phyloP scores from a whole-genome alignment of 1,140 invertebrate genomes.

The Drosophila malerkotliana region DNA sequence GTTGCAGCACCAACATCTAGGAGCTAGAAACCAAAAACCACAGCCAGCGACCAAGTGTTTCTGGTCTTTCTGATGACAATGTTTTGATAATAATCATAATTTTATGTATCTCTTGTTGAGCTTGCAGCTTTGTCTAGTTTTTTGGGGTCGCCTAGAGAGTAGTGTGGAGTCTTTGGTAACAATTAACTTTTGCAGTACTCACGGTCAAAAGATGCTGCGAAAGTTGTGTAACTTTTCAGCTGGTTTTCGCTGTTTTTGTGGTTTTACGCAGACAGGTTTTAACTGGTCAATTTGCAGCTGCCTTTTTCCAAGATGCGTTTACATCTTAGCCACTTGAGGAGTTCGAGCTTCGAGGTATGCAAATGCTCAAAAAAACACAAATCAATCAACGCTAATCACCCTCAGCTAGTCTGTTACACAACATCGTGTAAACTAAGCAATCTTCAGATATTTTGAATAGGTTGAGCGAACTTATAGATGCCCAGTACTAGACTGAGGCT shows the following conservation, averaged over 20 bases:
- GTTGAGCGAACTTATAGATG: too few species aligned
- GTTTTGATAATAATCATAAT: constrained; percentile 64
- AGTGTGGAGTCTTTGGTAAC: constrained; percentile 24
- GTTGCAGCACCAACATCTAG: constrained; percentile 24
- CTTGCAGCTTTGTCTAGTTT: neutral
- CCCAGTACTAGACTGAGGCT: neutral
- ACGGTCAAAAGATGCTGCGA: constrained; percentile 51
- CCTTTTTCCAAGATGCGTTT: constrained; percentile 33
- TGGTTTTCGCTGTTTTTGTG: constrained; percentile 14
- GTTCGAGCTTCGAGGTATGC: constrained; percentile 20
- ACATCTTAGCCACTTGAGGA: constrained; percentile 11
- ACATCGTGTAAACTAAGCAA: constrained; percentile 24
- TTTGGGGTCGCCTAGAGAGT: constrained; percentile 47
- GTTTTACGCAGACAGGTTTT: constrained; percentile 55
- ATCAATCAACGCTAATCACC: constrained; percentile 75
- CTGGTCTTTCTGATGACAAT: constrained; percentile 57
- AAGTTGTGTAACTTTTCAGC: constrained; percentile 52
- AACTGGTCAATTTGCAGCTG: constrained; percentile 33
- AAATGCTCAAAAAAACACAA: constrained; percentile 47
- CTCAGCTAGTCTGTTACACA: constrained; percentile 28
- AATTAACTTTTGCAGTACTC: constrained; percentile 29
- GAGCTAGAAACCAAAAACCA: constrained; percentile 68
- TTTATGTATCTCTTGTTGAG: constrained; percentile 35
- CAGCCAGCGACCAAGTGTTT: constrained; percentile 51
- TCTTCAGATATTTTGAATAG: neutral